Evolutionary conservation across 2,888 invertebrate genomes (phyloP), one percentile per base, ranked within the genome.

Genomic region (Caenorhabditis auriculariae): DNA sequence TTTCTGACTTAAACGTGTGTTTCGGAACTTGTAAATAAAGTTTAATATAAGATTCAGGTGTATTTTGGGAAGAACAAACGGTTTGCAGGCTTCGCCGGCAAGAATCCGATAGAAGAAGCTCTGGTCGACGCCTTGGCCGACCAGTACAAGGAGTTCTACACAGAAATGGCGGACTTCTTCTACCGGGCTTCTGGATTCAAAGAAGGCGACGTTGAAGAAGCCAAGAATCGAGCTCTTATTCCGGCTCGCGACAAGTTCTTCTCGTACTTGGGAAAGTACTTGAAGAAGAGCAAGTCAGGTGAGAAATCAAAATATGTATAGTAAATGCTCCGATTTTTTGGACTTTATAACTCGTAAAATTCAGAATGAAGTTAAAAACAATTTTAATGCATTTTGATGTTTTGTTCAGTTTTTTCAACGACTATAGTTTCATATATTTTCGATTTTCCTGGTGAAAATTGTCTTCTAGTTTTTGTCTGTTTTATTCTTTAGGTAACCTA

Each of bases 141-240:
- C 37, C 67, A 59, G 32, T 67, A 57, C 58, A 64, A 61, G 43
- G 67, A 67, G 39, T 63, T 63, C 39, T 67, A 67, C 49, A 38
- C 41, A 26, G 67, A 60, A 35, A 61, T 61, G 28, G 58, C 50
- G 29, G 51, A 52, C 29, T 67, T 54, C 41, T 67, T 58, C 42
- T 67, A 67, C 48, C 44, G 53, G 3, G 59, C 45, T 28, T 43
- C 58, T 15, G 67, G 65, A 46, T 15, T 46, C 41, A 61, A 41
- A 19, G 15, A 44, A 21, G 37, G 48, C 15, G 41, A 57, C 41
- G 42, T 38, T 1, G 57, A 57, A n/a, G 38, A 53, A 19, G 51
- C 50, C 23, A 64, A 60, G 26, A 27, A 57, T 19, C 48, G 54
- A 15, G 60, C 57, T 5, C 39, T 66, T 35, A 44, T 66, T 21